Base-by-base conservation (phyloP, 2,888 invertebrate genomes). In the Amaurobius ferox region DNA sequence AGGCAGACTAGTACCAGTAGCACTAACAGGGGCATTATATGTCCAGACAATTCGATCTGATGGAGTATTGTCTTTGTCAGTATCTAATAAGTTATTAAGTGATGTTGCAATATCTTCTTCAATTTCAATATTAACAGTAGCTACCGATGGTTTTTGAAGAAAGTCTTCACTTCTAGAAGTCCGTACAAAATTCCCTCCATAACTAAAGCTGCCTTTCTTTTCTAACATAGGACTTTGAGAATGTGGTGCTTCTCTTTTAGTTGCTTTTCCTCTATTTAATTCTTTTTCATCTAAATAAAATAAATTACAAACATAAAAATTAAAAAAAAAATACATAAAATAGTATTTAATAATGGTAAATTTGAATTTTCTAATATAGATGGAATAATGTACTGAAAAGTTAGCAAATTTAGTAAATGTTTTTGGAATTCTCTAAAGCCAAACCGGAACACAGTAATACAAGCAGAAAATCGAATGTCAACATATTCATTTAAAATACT, bases 141-240 rank as follows among this genome's bases (percentile, higher is more conserved):
- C 95, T 92, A 96, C 94, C 62, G 94, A 94, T 91, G 95, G 95
- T 92, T 95, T 94, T 93, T 95, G 94, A 88, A 98, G 92, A 91
- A 97, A 97, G 92, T 97, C 97, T 92, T 98, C 98, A 13, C 96
- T 97, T 90, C 96, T 94, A 90, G 97, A 97, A 35, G 96, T 96
- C 86, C 97, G 94, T 66, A 97, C 97, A 89, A 95, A 94, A 89
- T 94, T 94, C 81, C 93, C 93, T 90, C 87, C 92, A 90, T 88
- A 92, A 48, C 87, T 78, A 62, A 88, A 80, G 30, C 87, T 80
- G 73, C 79, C 79, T 74, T 89, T 89, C 73, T 89, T 89, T 61
- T 89, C 89, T 16, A 86, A 78, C 13, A 89, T 88, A 19, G 89
- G 89, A 73, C 88, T 88, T 32, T 87, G 79, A 68, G 87, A 79